Conservation (phyloP, 2,797 vertebrate genomes). For the Glossophaga mutica region DNA sequence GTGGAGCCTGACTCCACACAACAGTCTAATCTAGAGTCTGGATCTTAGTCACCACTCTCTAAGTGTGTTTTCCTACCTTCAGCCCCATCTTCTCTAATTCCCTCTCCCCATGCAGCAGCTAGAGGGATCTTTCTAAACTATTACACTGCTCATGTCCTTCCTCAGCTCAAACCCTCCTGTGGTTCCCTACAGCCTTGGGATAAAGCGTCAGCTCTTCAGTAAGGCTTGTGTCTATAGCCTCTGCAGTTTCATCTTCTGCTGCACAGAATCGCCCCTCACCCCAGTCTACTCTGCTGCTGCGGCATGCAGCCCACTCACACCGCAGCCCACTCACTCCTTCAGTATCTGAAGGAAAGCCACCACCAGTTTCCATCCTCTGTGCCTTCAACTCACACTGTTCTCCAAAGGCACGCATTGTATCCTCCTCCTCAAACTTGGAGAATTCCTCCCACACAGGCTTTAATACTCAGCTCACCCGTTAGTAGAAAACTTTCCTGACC, state of each 20-base stretch:
- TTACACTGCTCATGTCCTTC: not conserved
- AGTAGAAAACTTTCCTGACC: not conserved
- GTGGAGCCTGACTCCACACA: not conserved
- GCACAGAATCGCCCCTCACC: not conserved
- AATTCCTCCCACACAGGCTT: not conserved
- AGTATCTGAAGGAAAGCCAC: not conserved
- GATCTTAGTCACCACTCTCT: not conserved
- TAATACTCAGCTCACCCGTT: not conserved
- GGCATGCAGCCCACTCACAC: not conserved
- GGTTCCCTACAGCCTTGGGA: not conserved
- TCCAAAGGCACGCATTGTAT: not conserved
- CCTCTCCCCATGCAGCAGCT: not conserved
- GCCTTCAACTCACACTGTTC: not conserved
- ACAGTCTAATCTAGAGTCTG: not conserved
- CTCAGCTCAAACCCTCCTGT: not conserved
- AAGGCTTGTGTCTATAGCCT: not conserved
- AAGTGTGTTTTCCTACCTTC: not conserved
- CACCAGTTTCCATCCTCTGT: not conserved
- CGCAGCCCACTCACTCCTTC: not conserved
- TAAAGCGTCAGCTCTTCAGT: not conserved
- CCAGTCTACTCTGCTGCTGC: not conserved
- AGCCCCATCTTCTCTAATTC: not conserved
- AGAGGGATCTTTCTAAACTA: not conserved
- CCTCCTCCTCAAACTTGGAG: not conserved
- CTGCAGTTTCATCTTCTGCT: not conserved